Conservation (phyloP, 2,797 vertebrate species). For the Phoeniculus purpureus region DNA sequence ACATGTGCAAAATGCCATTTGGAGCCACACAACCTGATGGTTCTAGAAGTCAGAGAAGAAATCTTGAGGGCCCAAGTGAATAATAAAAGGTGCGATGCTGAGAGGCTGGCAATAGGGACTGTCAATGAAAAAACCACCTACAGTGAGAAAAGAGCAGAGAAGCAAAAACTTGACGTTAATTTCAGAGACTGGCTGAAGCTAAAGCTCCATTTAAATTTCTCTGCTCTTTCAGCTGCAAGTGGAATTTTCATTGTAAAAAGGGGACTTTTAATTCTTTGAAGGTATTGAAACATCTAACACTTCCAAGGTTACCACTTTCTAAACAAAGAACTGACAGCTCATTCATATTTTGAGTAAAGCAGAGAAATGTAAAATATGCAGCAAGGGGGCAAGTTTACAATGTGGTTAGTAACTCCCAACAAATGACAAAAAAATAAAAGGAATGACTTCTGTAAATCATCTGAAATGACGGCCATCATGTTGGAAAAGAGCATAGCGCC, state of each 20-base stretch:
- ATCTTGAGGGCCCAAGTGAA: slow-evolving; percentile 98
- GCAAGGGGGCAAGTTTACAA: slow-evolving; percentile 86
- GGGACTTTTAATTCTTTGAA: slow-evolving; percentile 77
- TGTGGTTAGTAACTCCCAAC: slow-evolving; percentile 90
- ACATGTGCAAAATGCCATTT: slow-evolving; percentile 80
- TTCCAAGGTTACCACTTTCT: slow-evolving; percentile 81
- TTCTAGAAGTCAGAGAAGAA: slow-evolving; percentile 99
- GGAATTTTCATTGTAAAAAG: slow-evolving; percentile 88
- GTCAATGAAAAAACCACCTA: slow-evolving; percentile 99
- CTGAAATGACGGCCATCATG: slow-evolving; percentile 86
- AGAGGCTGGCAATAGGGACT: slow-evolving; percentile 99
- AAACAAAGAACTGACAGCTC: slow-evolving; percentile 81
- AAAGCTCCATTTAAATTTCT: slow-evolving; percentile 85
- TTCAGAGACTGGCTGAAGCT: slow-evolving; percentile 77
- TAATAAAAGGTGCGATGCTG: slow-evolving; percentile 97
- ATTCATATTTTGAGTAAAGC: slow-evolving; percentile 82
- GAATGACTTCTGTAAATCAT: slow-evolving; percentile 84
- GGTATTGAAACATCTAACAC: slow-evolving; percentile 81
- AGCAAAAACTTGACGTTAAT: slow-evolving; percentile 83
- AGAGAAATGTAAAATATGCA: slow-evolving; percentile 88
- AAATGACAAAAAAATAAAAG: slow-evolving; percentile 81
- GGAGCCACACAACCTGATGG: slow-evolving; percentile 88
- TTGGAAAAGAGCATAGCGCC: slow-evolving; percentile 85
- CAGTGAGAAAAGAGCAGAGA: slow-evolving; percentile 89
- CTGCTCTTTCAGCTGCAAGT: slow-evolving; percentile 91